A percentile compares a stretch with the other conserved stretches of the same genome.
Conservation (phyloP, 1,140 invertebrate species). For the Temnothorax curvispinosus region DNA sequence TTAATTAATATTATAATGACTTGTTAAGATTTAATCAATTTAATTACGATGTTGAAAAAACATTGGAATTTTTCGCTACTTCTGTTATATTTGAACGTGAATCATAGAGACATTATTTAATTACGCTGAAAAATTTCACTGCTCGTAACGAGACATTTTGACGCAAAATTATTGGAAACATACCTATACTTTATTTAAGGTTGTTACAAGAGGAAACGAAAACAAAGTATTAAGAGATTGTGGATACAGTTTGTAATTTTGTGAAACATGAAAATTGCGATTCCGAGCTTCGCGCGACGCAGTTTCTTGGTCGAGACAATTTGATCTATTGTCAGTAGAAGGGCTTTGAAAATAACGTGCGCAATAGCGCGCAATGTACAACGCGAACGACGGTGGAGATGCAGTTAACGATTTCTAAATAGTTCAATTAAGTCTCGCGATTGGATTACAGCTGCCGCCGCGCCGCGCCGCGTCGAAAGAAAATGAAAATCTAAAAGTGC, state of each 20-base stretch:
- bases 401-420: slow-evolving; percentile 56
- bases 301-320: slow-evolving; percentile 8
- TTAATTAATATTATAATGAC: neutral
- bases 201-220: neutral
- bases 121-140: neutral
- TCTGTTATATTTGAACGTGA: neutral
- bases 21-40: neutral
- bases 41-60: neutral
- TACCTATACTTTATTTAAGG: neutral
- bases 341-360: slow-evolving; percentile 16
- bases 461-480: slow-evolving; percentile 7
- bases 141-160: neutral
- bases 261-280: neutral
- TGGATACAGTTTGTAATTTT: too few relatives aligned
- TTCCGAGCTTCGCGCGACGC: neutral
- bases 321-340: slow-evolving; percentile 3
- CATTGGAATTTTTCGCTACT: neutral
- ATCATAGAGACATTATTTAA: neutral
- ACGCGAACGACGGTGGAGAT: neutral
- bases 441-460: slow-evolving; percentile 32
- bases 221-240: neutral
- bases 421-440: slow-evolving; percentile 55
- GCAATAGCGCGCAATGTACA: neutral
- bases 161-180: neutral
- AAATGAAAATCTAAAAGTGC: slow-evolving; percentile 61